A percentile compares a stretch with the other conserved stretches of the same genome.
These are phyloP conservation scores for Hypanus sabinus DNA, from an alignment of 2,113 vertebrate genomes.

Conservation along the genomic window DNA sequence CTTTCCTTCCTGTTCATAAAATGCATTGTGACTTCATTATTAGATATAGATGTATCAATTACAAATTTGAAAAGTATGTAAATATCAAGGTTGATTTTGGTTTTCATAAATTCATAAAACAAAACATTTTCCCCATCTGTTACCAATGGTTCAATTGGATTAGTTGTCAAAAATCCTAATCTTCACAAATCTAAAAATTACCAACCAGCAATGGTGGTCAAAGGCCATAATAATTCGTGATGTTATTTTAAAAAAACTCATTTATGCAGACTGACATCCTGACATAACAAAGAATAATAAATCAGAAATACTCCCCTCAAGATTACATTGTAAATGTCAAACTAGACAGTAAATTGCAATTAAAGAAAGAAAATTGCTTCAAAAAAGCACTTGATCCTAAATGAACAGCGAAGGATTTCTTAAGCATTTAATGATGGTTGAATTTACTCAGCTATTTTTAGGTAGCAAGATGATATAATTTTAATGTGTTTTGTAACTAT, in stretches of 20 bases:
- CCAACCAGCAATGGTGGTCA: conserved; percentile 84
- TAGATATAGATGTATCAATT: not conserved
- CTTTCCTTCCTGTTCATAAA: not conserved
- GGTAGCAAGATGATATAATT: conserved; percentile 34
- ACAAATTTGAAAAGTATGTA: not conserved
- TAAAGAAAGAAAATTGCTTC: conserved; percentile 95
- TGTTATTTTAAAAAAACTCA: conserved; percentile 88
- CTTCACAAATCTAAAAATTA: conserved; percentile 77
- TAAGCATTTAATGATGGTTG: conserved; percentile 90
- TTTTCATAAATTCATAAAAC: conserved; percentile 22
- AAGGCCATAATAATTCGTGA: conserved; percentile 88
- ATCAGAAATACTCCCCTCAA: conserved; percentile 85
- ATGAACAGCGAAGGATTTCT: conserved; percentile 82
- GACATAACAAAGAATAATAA: conserved; percentile 89
- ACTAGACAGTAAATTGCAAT: conserved; percentile 94
- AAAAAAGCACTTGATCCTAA: conserved; percentile 88
- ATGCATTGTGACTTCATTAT: conserved; percentile 2
- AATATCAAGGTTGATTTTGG: not conserved
- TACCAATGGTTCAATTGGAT: conserved; percentile 58
- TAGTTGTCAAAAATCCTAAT: conserved; percentile 85
- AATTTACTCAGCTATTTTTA: conserved; percentile 55
- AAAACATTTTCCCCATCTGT: conserved; percentile 40
- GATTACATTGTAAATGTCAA: conserved; percentile 96
- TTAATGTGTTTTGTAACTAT: conserved; percentile 34
- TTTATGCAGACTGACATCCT: conserved; percentile 82